Conservation (phyloP, 2,797 vertebrate genomes). For the Ciconia nigra region DNA sequence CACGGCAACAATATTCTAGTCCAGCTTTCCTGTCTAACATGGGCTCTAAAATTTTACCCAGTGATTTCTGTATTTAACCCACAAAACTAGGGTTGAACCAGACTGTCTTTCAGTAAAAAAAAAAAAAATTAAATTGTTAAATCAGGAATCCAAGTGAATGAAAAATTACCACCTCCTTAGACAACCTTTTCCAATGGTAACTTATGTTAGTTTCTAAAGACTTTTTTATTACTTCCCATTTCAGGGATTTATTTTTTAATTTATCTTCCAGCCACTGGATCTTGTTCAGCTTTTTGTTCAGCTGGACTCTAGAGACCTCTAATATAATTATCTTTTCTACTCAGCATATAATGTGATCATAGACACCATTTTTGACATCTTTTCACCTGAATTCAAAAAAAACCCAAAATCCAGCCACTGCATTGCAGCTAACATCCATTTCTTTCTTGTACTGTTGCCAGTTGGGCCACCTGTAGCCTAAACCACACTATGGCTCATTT, state of each 20-base stretch:
- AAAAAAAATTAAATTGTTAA: background rate
- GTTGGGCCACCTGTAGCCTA: background rate
- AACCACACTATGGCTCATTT: background rate
- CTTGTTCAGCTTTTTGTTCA: background rate
- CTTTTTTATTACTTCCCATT: background rate
- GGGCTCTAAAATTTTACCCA: background rate
- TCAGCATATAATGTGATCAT: background rate
- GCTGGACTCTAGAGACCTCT: background rate
- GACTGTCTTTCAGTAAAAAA: background rate
- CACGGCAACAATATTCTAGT: background rate
- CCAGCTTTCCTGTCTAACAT: background rate
- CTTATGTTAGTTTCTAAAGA: background rate
- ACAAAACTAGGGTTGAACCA: background rate
- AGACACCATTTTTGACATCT: background rate
- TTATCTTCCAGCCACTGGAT: background rate
- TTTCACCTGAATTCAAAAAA: background rate
- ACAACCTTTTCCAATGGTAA: background rate
- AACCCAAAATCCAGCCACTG: background rate
- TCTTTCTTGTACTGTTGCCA: background rate
- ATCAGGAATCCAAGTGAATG: background rate
- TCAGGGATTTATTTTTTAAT: background rate
- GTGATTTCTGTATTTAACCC: background rate
- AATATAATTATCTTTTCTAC: background rate
- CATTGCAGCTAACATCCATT: background rate
- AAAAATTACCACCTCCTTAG: background rate